Conservation (phyloP, 1,140 invertebrate species). For the Drosophila simulans region DNA sequence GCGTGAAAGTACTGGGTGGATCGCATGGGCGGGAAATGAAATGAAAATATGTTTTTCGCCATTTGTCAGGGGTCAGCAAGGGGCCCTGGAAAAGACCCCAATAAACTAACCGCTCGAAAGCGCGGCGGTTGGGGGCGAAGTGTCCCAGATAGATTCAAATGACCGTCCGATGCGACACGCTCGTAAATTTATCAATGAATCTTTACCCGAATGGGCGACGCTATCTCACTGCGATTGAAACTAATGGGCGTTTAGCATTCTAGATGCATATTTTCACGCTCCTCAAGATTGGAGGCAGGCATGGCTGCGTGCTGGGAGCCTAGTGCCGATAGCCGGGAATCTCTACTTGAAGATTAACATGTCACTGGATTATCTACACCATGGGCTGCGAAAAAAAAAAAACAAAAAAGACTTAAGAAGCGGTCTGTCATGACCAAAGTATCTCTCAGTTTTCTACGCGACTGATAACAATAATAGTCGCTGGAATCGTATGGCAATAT, state of each 20-base stretch:
- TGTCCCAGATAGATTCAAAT: conserved; percentile 33
- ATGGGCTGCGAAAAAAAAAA: background rate
- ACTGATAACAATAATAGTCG: background rate
- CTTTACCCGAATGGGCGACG: background rate
- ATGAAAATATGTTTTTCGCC: conserved; percentile 10
- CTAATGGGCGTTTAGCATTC: conserved; percentile 43
- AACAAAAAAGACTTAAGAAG: background rate
- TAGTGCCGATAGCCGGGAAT: conserved; percentile 16
- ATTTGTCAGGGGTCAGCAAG: conserved; percentile 52
- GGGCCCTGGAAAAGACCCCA: conserved; percentile 22
- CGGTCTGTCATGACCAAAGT: background rate
- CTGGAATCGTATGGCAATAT: background rate
- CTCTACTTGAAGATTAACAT: conserved; percentile 53
- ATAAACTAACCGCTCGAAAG: conserved; percentile 51
- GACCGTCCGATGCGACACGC: conserved; percentile 34
- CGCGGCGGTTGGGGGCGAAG: conserved; percentile 7
- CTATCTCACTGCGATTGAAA: conserved; percentile 38
- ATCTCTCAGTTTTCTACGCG: background rate
- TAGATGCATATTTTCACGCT: conserved; percentile 38
- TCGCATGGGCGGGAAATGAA: conserved; percentile 1
- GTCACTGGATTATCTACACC: conserved; percentile 26
- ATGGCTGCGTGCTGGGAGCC: background rate
- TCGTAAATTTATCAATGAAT: conserved; percentile 62
- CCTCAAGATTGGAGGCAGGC: conserved; percentile 11
- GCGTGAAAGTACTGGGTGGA: conserved; percentile 23